These are phyloP conservation scores for Cromileptes altivelis DNA, from an alignment of 2,113 vertebrate genomes.

Conservation along the genomic window DNA sequence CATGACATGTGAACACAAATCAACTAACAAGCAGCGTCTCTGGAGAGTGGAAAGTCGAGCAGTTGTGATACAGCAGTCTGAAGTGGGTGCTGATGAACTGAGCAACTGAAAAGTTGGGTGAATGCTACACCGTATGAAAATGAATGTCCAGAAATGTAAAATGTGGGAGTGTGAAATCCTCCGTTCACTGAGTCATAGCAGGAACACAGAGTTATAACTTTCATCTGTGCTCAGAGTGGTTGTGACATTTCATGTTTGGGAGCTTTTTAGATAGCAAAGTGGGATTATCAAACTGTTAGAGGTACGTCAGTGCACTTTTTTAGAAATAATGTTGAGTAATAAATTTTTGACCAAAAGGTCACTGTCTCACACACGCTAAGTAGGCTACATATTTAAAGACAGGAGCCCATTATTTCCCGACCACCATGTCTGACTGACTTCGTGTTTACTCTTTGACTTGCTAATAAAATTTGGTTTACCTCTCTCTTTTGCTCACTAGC, in stretches of 20 bases:
- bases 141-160: not conserved
- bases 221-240: not conserved
- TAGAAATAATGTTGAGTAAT: not conserved
- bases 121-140: not conserved
- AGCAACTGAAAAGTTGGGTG: not conserved
- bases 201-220: not conserved
- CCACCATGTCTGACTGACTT: not conserved
- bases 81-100: not conserved
- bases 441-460: not conserved
- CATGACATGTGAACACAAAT: constrained; percentile 32
- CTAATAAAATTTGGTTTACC: too few species aligned
- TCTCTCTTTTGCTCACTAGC: too few species aligned
- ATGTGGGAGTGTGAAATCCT: not conserved
- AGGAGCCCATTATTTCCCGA: not conserved
- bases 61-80: not conserved
- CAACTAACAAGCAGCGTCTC: not conserved
- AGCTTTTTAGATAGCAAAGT: not conserved
- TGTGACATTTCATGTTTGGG: not conserved
- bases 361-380: not conserved
- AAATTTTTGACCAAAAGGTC: not conserved
- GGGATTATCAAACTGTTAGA: not conserved
- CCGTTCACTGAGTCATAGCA: not conserved
- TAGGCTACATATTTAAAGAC: not conserved
- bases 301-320: too few species aligned
- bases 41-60: constrained; percentile 3